These are phyloP conservation scores for Drosophila fuyamai DNA, from an alignment of 1,140 invertebrate genomes.

Conservation along the genomic window DNA sequence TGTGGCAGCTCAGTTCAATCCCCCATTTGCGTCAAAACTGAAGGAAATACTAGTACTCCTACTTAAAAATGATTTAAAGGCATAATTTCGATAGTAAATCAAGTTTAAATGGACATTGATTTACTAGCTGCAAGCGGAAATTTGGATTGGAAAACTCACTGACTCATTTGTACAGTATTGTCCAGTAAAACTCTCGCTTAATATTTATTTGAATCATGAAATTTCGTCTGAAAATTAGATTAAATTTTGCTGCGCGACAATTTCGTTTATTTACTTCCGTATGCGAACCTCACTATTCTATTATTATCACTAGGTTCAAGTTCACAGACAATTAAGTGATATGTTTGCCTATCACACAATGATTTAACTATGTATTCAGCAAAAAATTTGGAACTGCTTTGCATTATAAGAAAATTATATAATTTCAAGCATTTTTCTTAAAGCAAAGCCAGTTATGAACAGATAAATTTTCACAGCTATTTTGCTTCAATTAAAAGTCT, in stretches of 20 bases:
- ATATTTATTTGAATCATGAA: neutral
- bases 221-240: neutral
- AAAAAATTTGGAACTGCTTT: no score
- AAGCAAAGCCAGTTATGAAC: neutral
- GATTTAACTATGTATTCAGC: neutral
- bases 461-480: conserved; percentile 12
- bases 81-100: neutral
- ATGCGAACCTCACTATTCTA: conserved; percentile 1
- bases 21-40: conserved; percentile 61
- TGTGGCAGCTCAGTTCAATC: conserved; percentile 50
- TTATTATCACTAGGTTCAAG: conserved; percentile 13
- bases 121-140: conserved; percentile 10
- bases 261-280: conserved; percentile 4
- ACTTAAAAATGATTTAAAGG: conserved; percentile 39
- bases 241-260: neutral
- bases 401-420: no score
- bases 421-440: neutral
- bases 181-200: neutral
- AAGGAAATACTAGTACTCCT: conserved; percentile 28
- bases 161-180: neutral
- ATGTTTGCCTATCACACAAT: conserved; percentile 1
- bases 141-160: conserved; percentile 1
- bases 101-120: conserved; percentile 15
- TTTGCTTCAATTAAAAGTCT: conserved; percentile 19
- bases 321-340: neutral